phyloP scores from a whole-genome alignment of 2,113 vertebrate genomes.

The Buteo buteo region DNA sequence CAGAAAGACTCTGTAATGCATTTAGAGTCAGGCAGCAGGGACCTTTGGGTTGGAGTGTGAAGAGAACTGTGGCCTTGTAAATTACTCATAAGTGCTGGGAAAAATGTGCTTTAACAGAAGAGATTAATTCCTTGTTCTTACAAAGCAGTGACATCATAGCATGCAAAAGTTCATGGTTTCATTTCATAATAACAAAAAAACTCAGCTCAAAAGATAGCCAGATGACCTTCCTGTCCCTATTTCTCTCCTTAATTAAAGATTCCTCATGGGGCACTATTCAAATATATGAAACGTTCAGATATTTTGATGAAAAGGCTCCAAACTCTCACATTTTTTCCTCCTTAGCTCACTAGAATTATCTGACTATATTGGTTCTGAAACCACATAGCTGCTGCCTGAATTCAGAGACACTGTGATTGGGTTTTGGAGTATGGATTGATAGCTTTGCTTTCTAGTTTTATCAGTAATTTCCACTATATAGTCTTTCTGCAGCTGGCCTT shows the following conservation, averaged over 20 bases:
- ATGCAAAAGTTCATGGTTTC: not conserved
- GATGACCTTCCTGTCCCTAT: not conserved
- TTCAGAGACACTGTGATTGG: not conserved
- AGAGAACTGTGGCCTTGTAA: not conserved
- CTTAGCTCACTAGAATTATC: not conserved
- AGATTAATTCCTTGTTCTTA: not conserved
- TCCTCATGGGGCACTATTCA: not conserved
- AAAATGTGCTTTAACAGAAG: not conserved
- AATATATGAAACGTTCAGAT: not conserved
- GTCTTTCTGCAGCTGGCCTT: not conserved
- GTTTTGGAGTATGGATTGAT: not conserved
- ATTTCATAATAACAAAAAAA: not conserved
- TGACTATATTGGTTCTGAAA: not conserved
- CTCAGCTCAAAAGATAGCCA: not conserved
- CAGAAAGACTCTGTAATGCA: not conserved
- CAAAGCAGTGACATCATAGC: not conserved
- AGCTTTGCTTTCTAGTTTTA: not conserved
- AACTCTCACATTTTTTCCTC: not conserved
- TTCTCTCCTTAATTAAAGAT: not conserved
- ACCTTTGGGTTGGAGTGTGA: not conserved
- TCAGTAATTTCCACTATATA: not conserved
- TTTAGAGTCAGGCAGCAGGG: not conserved
- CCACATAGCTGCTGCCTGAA: not conserved
- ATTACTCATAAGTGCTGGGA: not conserved
- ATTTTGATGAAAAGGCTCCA: not conserved